Evolutionary conservation across 2,888 invertebrate species (phyloP), one percentile per base, ranked within the genome.

Genomic region (Platycheirus rosarum): DNA sequence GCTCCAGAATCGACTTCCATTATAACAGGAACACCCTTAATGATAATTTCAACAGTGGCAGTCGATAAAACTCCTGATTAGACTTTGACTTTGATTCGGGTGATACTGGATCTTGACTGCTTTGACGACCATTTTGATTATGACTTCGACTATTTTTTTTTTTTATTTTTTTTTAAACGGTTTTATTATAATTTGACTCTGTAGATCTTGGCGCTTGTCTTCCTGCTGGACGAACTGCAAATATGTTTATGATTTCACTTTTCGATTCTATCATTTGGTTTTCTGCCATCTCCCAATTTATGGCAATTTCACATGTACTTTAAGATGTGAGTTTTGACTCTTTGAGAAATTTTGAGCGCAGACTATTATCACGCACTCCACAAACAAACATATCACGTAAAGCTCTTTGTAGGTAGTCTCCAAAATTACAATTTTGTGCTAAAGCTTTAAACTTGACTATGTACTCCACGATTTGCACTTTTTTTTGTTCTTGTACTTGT

Each of bases 1-100:
- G 71, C 70, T n/a, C 71, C 66, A 23, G 74, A 69, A 65, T 75
- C 75, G 2, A 68, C 32, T 60, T 75, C 82, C 82, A 76, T 71
- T 69, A 68, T 55, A 29, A 26, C 26, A 26, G 37, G 42, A 13
- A 48, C 51, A 23, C 60, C 60, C 26, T 37, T 60, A 42, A 78
- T 69, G 1, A 16, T 23, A 16, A 44, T 37, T 37, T 55, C 48
- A 14, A 57, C 44, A 6, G 68, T 46, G 18, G 55, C 46, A 23
- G 55, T 13, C 62, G 62, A 46, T 62, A 46, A 18, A 46, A 62
- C 62, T 46, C 46, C 20, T 46, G 32, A 46, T 46, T 11, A 9
- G n/a, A 35, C 32, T 44, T 44, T 32, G 11, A 13, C 5, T 9
- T 13, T 63, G 62, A 3, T 32, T n/a, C n/a, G n/a, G n/a, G 1